phyloP scores from a whole-genome alignment of 2,888 invertebrate species.

The Ceramica pisi region DNA sequence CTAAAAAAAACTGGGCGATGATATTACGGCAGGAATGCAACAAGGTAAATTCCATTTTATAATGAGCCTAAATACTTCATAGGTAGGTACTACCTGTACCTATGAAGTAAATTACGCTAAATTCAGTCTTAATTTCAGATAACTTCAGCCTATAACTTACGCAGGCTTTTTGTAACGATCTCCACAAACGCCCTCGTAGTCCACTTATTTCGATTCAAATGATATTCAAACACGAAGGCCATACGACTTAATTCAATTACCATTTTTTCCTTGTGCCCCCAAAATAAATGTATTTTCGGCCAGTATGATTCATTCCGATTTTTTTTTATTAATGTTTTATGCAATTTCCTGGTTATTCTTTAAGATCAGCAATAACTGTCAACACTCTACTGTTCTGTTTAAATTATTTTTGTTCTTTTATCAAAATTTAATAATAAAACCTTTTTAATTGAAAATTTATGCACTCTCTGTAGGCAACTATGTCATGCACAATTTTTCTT shows the following conservation, averaged over 20 bases:
- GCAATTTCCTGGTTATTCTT: conserved; percentile 42
- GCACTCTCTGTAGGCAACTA: no score
- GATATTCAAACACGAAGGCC: conserved; percentile 58
- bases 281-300: conserved; percentile 49
- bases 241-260: conserved; percentile 54
- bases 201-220: conserved; percentile 51
- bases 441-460: neutral
- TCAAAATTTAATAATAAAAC: neutral
- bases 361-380: conserved; percentile 16
- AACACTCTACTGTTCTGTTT: conserved; percentile 8
- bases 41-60: neutral
- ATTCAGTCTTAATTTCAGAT: conserved; percentile 14
- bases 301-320: conserved; percentile 15
- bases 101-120: no score
- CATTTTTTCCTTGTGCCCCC: conserved; percentile 45
- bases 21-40: neutral
- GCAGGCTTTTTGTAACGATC: conserved; percentile 30
- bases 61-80: neutral
- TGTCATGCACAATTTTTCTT: no score
- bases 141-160: conserved; percentile 25
- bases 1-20: no score
- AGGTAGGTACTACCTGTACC: no score
- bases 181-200: conserved; percentile 15
- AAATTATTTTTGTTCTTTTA: neutral
- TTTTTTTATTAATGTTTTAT: conserved; percentile 25